phyloP scores from a whole-genome alignment of 1,140 invertebrate species.

The Cecropterus lyciades region DNA sequence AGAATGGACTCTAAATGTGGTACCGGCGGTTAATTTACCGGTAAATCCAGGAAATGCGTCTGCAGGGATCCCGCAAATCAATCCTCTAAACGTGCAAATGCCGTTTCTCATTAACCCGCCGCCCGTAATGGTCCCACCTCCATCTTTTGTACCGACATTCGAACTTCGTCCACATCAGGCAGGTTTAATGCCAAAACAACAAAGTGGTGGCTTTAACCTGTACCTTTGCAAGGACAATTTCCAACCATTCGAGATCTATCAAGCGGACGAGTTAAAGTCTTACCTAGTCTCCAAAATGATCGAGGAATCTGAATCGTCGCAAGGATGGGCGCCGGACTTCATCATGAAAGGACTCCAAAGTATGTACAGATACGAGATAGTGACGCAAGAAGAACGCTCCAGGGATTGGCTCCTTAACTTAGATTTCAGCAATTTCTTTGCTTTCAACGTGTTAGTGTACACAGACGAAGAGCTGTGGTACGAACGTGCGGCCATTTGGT shows the following conservation, averaged over 20 bases:
- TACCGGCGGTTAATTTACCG: constrained; percentile 10
- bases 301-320: constrained; percentile 45
- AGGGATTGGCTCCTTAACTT: constrained; percentile 65
- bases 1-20: constrained; percentile 18
- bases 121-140: constrained; percentile 42
- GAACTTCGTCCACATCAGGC: constrained; percentile 11
- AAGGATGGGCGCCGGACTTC: constrained; percentile 68
- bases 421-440: constrained; percentile 58
- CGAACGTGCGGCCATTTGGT: constrained; percentile 75
- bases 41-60: constrained; percentile 4
- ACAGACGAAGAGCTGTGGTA: constrained; percentile 71
- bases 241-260: constrained; percentile 47
- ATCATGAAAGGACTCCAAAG: constrained; percentile 66
- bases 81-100: background rate
- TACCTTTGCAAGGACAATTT: constrained; percentile 74
- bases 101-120: constrained; percentile 37
- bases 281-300: constrained; percentile 61
- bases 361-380: constrained; percentile 58
- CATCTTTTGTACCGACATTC: constrained; percentile 33
- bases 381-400: constrained; percentile 53
- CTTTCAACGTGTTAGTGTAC: constrained; percentile 65
- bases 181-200: background rate
- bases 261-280: constrained; percentile 54
- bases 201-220: constrained; percentile 42
- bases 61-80: background rate